Conservation (phyloP, 2,797 vertebrate species). For the Sebastolobus alascanus region DNA sequence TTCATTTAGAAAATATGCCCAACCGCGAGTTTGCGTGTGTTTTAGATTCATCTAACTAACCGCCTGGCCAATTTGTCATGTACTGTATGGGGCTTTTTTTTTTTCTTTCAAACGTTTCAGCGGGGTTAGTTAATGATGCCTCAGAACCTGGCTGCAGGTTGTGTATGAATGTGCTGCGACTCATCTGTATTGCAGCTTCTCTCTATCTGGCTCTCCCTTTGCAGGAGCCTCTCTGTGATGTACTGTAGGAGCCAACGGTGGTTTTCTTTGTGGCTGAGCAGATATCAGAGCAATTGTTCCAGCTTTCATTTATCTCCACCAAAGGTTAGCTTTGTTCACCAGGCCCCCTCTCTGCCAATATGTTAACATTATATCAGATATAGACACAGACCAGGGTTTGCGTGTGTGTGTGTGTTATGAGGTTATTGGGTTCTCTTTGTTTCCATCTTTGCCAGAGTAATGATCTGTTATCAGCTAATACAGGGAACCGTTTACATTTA, state of each 20-base stretch:
- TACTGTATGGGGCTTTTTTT: background rate
- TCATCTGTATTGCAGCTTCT: constrained; percentile 43
- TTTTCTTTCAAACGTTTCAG: constrained; percentile 29
- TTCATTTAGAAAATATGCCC: constrained; percentile 30
- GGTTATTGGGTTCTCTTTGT: constrained; percentile 9
- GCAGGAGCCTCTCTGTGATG: constrained; percentile 32
- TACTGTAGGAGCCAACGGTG: constrained; percentile 37
- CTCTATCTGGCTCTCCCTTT: constrained; percentile 35
- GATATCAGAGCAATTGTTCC: constrained; percentile 63
- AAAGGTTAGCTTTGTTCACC: constrained; percentile 70
- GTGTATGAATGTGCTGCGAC: constrained; percentile 8
- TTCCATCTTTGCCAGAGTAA: constrained; percentile 24
- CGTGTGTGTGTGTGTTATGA: constrained; percentile 10
- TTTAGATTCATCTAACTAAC: constrained; percentile 14
- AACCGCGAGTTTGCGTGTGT: constrained; percentile 3
- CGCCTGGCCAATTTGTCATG: constrained; percentile 24
- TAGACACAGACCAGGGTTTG: constrained; percentile 22
- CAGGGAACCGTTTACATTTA: constrained; percentile 9
- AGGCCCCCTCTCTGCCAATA: constrained; percentile 44
- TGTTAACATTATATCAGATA: constrained; percentile 62
- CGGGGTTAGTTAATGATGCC: constrained; percentile 25
- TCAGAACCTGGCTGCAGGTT: constrained; percentile 11
- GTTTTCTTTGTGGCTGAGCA: constrained; percentile 46
- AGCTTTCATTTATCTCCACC: constrained; percentile 66
- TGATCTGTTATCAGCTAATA: constrained; percentile 40